Conservation (phyloP, 2,888 invertebrate genomes). For the Cephonodes hylas region DNA sequence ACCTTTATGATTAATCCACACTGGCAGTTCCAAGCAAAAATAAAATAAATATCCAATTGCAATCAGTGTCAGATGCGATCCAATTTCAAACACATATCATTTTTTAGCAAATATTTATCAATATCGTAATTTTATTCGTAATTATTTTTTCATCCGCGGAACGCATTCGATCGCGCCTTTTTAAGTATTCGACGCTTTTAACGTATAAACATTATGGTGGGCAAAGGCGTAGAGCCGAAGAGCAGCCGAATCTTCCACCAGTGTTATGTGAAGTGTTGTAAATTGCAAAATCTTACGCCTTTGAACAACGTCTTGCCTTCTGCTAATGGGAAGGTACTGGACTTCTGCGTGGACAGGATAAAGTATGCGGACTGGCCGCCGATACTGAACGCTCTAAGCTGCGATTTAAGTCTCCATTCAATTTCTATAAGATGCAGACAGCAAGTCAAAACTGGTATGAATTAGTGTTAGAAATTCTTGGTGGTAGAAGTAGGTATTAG, state of each 20-base stretch:
- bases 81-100: constrained; percentile 51
- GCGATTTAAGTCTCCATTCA: constrained; percentile 86
- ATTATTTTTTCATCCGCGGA: constrained; percentile 26
- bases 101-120: constrained; percentile 57
- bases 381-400: constrained; percentile 85
- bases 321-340: constrained; percentile 79
- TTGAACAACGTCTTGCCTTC: constrained; percentile 63
- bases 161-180: constrained; percentile 27
- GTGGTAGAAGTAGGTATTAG: no score
- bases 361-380: constrained; percentile 89
- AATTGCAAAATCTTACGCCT: constrained; percentile 71
- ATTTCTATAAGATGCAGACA: constrained; percentile 84
- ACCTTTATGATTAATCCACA: neutral
- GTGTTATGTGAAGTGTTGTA: constrained; percentile 76
- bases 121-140: constrained; percentile 40
- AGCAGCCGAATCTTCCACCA: constrained; percentile 74
- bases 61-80: constrained; percentile 46
- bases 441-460: constrained; percentile 68
- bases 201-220: constrained; percentile 60
- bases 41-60: constrained; percentile 18
- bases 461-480: no score
- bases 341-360: constrained; percentile 88
- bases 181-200: constrained; percentile 47
- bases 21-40: neutral
- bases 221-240: constrained; percentile 63